A percentile compares a stretch with the other conserved stretches of the same genome.
These are phyloP conservation scores for Cancer borealis DNA, from an alignment of 2,888 invertebrate genomes.

Conservation along the genomic window DNA sequence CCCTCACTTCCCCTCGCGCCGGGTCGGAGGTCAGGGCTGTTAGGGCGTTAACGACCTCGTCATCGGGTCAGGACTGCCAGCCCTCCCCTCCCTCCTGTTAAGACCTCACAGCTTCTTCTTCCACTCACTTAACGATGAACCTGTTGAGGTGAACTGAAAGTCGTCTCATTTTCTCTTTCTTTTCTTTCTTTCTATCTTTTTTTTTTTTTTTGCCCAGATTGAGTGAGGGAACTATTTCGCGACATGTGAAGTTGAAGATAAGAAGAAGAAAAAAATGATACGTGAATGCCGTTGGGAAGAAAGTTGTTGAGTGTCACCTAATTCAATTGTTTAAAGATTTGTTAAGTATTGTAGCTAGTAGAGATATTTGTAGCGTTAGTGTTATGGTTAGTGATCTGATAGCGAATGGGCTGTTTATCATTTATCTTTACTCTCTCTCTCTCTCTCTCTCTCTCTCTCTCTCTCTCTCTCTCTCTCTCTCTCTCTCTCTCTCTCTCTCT, in stretches of 20 bases:
- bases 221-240: no score
- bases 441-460: slow-evolving; percentile 8
- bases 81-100: not conserved
- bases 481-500: not conserved
- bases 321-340: no score
- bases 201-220: no score
- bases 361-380: no score
- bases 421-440: not conserved
- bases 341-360: no score
- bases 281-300: no score
- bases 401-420: not conserved
- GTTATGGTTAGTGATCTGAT: not conserved
- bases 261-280: no score
- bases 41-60: slow-evolving; percentile 31
- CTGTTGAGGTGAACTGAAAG: not conserved
- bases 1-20: slow-evolving; percentile 8
- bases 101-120: not conserved
- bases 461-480: not conserved
- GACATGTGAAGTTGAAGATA: no score
- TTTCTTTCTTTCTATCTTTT: not conserved
- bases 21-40: slow-evolving; percentile 55
- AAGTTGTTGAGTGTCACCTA: no score
- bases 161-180: not conserved
- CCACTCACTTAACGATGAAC: not conserved
- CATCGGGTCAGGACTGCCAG: slow-evolving; percentile 32